Conservation (phyloP, 2,797 vertebrate genomes). For the Aphelocoma californica region DNA sequence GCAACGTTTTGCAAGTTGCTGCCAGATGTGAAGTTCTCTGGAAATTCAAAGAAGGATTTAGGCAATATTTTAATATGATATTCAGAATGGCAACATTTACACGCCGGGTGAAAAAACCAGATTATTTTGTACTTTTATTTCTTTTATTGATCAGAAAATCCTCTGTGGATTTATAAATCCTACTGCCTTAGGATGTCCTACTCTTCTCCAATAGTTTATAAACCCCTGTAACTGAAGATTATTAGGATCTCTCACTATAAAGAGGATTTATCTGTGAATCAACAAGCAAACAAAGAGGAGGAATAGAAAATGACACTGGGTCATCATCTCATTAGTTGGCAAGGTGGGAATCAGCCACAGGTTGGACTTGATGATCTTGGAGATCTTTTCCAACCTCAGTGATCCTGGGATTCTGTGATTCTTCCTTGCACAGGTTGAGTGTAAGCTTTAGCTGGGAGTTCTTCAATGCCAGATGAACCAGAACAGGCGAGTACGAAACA, state of each 20-base stretch:
- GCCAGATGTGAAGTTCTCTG: background rate
- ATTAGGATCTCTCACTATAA: background rate
- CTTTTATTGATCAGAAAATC: background rate
- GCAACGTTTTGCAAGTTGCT: background rate
- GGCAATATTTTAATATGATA: background rate
- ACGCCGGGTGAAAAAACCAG: fast-evolving
- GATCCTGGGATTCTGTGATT: background rate
- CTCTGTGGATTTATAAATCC: background rate
- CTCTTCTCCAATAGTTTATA: background rate
- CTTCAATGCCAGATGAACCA: background rate
- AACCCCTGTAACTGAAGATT: background rate
- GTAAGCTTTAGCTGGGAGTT: background rate
- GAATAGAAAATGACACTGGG: background rate
- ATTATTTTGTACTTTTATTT: background rate
- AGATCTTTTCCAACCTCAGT: background rate
- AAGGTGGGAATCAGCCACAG: background rate
- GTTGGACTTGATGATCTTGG: fast-evolving
- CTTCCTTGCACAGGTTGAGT: background rate
- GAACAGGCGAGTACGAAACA: fast-evolving
- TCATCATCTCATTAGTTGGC: fast-evolving
- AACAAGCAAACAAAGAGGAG: background rate
- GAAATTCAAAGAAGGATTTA: background rate
- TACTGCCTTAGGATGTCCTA: background rate
- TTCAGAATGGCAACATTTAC: background rate
- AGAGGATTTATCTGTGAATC: background rate